Conservation (phyloP, 92 coral and sea anemone species). For the Blastomussa wellsi region DNA sequence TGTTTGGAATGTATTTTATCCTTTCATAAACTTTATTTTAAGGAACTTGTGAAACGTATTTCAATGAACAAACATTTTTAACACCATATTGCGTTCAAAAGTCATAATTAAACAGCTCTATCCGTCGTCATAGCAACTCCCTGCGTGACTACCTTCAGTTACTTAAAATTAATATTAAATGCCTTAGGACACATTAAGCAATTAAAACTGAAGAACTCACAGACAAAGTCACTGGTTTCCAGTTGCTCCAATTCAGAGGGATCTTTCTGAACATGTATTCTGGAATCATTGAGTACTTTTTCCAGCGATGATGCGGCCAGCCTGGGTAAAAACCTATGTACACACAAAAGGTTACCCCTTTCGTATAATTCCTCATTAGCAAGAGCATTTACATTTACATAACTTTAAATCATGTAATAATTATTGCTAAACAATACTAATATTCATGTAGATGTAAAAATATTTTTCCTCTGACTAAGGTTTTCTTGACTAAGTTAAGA, state of each 20-base stretch:
- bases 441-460: too few relatives aligned
- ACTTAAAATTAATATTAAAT: background rate
- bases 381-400: too few relatives aligned
- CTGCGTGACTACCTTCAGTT: background rate
- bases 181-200: too few relatives aligned
- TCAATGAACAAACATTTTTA: background rate
- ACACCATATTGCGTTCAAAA: background rate
- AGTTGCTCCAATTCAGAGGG: background rate
- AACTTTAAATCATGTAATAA: too few relatives aligned
- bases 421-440: too few relatives aligned
- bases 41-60: background rate
- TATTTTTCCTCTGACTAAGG: too few relatives aligned
- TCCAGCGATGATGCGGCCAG: slow-evolving; percentile 81
- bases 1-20: too few relatives aligned
- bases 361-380: background rate
- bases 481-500: too few relatives aligned
- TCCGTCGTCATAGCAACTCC: background rate
- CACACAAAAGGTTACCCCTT: background rate
- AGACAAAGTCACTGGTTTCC: slow-evolving; percentile 25
- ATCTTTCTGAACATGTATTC: slow-evolving; percentile 48
- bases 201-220: slow-evolving; percentile 4
- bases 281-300: slow-evolving; percentile 68
- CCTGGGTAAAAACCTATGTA: slow-evolving; percentile 86
- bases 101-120: background rate
- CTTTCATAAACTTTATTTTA: too few relatives aligned